Base-by-base conservation (phyloP, 1,140 invertebrate genomes). In the Hormaphis cornu region DNA sequence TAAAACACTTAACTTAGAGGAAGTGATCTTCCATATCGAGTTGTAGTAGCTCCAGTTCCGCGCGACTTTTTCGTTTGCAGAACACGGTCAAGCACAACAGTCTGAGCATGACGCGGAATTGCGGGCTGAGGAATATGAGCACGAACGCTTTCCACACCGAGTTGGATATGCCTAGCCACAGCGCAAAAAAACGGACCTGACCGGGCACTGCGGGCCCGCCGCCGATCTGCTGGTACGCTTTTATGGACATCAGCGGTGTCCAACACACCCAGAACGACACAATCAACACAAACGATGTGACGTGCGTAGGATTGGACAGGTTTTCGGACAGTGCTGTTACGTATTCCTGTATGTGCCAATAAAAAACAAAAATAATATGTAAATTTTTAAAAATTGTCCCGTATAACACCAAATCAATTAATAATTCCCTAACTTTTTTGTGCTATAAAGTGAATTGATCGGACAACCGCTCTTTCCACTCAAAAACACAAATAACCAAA, bases 121-220 rank as follows among this genome's bases (percentile, higher is more conserved):
- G 89, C 18, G 89, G 90, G 80, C 92, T 95, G 77, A 95, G 82
- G 37, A 86, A 83, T 69, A 93, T 82, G 75, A 96, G 88, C 72
- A 97, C 89, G 52, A 97, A 79, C 63, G 93, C 89, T 80, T 97
- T 97, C 89, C 91, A 95, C 76, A 93, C 93, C 52, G 91, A 94
- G 81, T 95, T 95, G 69, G 92, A 82, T 73, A 97, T 86, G 5
- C 92, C 95, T 70, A 97, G 80, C 95, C 95, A 97, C 44, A 96
- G 88, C 63, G 95, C 86, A 42, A 86, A 87, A 77, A 97, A 97
- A 77, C 95, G 90, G 69, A 97, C 80, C 79, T 91, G 87, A 69
- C 91, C 90, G 73, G 89, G 83, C 16, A 59, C 42, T 3, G 56
- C 33, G 4, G 53, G 63, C 12, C 46, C 40, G 7, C 52, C 71